A percentile compares a stretch with the other conserved stretches of the same genome.
Conservation (phyloP, 2,113 vertebrate genomes). For the Dasyornis broadbenti region DNA sequence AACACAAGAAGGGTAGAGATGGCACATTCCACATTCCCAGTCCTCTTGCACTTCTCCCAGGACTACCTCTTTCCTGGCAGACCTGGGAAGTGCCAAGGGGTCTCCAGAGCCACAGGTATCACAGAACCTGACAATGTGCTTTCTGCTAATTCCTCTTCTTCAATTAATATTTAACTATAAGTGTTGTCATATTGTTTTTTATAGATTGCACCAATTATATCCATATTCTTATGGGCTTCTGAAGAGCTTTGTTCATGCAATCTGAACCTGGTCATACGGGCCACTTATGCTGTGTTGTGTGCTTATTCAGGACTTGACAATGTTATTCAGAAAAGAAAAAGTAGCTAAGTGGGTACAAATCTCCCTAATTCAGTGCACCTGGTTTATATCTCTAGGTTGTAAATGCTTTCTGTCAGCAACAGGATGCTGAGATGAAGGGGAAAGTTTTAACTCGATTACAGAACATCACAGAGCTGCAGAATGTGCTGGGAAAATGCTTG, state of each 20-base stretch:
- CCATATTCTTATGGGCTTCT: not conserved
- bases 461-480: conserved; percentile 90
- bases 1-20: not conserved
- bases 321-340: not conserved
- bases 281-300: not conserved
- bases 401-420: conserved; percentile 89
- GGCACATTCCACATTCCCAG: not conserved
- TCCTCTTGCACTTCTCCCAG: not conserved
- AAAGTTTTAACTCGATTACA: conserved; percentile 89
- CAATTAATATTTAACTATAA: not conserved
- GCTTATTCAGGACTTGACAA: not conserved
- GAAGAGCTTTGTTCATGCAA: not conserved
- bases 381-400: conserved; percentile 76
- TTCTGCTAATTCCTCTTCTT: not conserved
- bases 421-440: conserved; percentile 88
- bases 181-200: not conserved
- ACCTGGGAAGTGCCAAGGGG: not conserved
- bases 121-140: not conserved
- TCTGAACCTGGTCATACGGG: not conserved
- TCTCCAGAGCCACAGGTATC: not conserved
- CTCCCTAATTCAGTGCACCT: not conserved
- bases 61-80: not conserved
- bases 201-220: not conserved
- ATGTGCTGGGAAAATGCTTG: conserved; percentile 80
- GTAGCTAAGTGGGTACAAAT: not conserved